phyloP scores from a whole-genome alignment of 2,797 vertebrate genomes.

The Carduelis carduelis region DNA sequence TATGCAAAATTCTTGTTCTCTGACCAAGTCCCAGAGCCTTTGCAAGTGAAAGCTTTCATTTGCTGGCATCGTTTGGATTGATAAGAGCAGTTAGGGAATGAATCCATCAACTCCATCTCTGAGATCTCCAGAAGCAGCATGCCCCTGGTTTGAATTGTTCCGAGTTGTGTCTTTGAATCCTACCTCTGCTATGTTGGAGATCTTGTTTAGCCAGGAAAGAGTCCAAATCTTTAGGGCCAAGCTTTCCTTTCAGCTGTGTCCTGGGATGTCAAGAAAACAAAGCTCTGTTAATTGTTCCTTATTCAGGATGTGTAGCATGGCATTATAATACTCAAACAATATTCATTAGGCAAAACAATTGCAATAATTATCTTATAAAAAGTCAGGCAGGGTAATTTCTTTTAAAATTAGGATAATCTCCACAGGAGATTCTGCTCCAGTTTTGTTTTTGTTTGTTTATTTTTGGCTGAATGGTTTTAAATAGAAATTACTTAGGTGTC shows the following conservation, averaged over 20 bases:
- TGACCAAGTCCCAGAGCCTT: background rate
- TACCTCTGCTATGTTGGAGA: background rate
- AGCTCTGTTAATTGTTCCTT: constrained; percentile 18
- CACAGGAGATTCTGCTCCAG: constrained; percentile 36
- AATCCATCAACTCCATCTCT: background rate
- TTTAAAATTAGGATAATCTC: constrained; percentile 64
- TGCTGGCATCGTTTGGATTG: background rate
- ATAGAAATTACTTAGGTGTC: constrained; percentile 73
- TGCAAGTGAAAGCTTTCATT: background rate
- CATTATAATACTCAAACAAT: constrained; percentile 41
- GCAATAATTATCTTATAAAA: constrained; percentile 57
- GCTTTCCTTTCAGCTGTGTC: constrained; percentile 20
- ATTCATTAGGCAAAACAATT: constrained; percentile 59
- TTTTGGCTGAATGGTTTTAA: constrained; percentile 70
- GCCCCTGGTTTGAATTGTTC: background rate
- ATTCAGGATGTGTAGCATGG: background rate
- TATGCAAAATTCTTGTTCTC: background rate
- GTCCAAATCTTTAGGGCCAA: background rate
- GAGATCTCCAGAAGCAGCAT: background rate
- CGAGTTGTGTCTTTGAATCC: background rate
- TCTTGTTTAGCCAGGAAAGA: background rate
- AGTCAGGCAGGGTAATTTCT: constrained; percentile 46
- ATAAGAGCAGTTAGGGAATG: background rate
- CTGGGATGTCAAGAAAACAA: constrained; percentile 20
- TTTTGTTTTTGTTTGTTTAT: constrained; percentile 64